Evolutionary conservation across 2,113 vertebrate genomes (phyloP).

Genomic region (Guaruba guarouba): DNA sequence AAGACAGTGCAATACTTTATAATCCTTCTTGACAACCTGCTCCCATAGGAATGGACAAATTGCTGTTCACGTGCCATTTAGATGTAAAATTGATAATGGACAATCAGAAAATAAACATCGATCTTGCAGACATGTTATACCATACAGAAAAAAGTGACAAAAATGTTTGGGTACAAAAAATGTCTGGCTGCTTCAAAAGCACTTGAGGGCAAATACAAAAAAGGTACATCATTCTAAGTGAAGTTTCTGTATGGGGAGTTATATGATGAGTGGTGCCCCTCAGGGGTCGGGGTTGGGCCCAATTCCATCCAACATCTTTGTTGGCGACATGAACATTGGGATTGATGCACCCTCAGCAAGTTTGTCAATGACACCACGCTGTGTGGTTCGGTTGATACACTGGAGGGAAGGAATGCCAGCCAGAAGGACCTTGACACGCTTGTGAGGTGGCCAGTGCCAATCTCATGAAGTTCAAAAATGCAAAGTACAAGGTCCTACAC

Average conservation of each 20-base stretch:
- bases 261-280: neutral
- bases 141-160: neutral
- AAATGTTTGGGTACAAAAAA: slow-evolving; percentile 4
- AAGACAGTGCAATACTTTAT: neutral
- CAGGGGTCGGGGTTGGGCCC: neutral
- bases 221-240: neutral
- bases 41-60: slow-evolving; percentile 16
- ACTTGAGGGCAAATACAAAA: neutral
- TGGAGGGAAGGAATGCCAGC: neutral
- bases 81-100: slow-evolving; percentile 25
- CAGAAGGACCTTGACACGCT: neutral
- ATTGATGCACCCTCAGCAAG: neutral
- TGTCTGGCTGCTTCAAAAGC: neutral
- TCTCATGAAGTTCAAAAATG: neutral
- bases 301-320: neutral
- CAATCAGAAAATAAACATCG: slow-evolving; percentile 2
- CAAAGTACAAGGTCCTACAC: neutral
- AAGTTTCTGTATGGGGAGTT: neutral
- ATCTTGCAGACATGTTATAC: neutral
- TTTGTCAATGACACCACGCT: neutral
- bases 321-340: no score
- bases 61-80: neutral
- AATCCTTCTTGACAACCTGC: neutral
- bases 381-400: neutral
- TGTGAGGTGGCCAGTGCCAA: neutral